Evolutionary conservation across 1,140 invertebrate genomes (phyloP).

Genomic region (Eumeta japonica): DNA sequence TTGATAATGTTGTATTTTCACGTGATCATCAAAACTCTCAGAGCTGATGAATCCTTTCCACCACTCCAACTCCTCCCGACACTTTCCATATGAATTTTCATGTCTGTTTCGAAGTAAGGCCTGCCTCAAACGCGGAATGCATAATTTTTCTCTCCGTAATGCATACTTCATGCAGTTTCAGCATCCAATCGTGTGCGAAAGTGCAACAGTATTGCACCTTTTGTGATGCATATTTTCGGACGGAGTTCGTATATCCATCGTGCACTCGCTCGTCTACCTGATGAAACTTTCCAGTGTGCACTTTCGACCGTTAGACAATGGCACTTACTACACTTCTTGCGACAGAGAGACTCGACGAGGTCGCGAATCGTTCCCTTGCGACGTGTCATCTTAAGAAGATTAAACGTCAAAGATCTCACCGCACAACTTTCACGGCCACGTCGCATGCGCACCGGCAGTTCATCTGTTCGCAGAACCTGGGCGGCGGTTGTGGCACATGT

Average conservation of each 20-base stretch:
- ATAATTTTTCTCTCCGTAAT: slow-evolving; percentile 27
- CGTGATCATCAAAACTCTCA: slow-evolving; percentile 20
- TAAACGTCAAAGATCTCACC: slow-evolving; percentile 18
- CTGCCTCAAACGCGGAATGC: slow-evolving; percentile 25
- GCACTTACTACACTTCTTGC: slow-evolving; percentile 19
- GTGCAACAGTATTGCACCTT: slow-evolving; percentile 28
- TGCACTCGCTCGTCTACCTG: slow-evolving; percentile 33
- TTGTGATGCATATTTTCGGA: slow-evolving; percentile 26
- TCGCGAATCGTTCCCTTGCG: slow-evolving; percentile 26
- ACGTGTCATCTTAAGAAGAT: slow-evolving; percentile 19
- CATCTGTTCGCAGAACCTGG: slow-evolving; percentile 22
- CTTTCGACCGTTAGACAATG: slow-evolving; percentile 28
- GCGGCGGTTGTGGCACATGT: slow-evolving; percentile 31
- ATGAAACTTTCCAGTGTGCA: slow-evolving; percentile 33
- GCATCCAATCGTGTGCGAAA: slow-evolving; percentile 27
- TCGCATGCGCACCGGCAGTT: slow-evolving; percentile 23
- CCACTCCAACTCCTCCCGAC: slow-evolving; percentile 27
- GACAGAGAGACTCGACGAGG: slow-evolving; percentile 10
- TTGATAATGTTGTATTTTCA: slow-evolving; percentile 18
- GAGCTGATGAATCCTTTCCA: slow-evolving; percentile 20
- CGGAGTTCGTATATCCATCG: slow-evolving; percentile 28
- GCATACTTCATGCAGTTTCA: slow-evolving; percentile 29
- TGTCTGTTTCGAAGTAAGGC: no score
- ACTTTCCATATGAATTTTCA: slow-evolving; percentile 11
- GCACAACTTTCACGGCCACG: slow-evolving; percentile 20